Percentiles rank a stretch among this genome's conserved stretches.
Conservation (phyloP, 2,888 invertebrate species). For the Drosophila macrospina region DNA sequence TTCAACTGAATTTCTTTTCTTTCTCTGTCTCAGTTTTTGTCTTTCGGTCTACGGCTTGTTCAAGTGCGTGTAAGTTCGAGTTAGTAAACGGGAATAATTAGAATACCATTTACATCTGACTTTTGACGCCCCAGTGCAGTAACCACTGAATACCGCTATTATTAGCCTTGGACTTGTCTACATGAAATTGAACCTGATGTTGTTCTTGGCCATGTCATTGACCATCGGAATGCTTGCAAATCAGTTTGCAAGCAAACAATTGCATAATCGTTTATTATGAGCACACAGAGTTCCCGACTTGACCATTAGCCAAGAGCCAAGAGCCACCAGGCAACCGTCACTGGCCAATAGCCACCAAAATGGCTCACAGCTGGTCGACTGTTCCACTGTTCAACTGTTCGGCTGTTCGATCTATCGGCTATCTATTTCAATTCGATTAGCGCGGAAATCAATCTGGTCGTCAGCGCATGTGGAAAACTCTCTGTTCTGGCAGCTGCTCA, state of each 20-base stretch:
- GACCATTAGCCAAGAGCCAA: conserved; percentile 16
- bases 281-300: conserved; percentile 15
- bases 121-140: conserved; percentile 69
- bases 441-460: conserved; percentile 68
- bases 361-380: conserved; percentile 37
- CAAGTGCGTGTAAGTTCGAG: conserved; percentile 41
- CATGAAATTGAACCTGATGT: conserved; percentile 38
- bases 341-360: conserved; percentile 14
- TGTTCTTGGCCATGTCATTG: conserved; percentile 47
- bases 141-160: conserved; percentile 46
- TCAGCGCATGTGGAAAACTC: conserved; percentile 53
- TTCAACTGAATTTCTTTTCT: conserved; percentile 60
- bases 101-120: conserved; percentile 58
- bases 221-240: conserved; percentile 59
- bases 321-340: background rate
- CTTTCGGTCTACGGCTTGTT: conserved; percentile 12
- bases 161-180: conserved; percentile 38
- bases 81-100: conserved; percentile 63
- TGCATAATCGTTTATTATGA: conserved; percentile 67
- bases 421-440: conserved; percentile 71
- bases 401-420: conserved; percentile 12
- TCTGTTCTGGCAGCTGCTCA: conserved; percentile 26
- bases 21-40: background rate
- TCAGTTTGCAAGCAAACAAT: conserved; percentile 63
- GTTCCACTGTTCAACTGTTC: conserved; percentile 1